Percentiles rank a stretch among this genome's conserved stretches.
phyloP scores from a whole-genome alignment of 2,888 invertebrate genomes.

The Leucoptera coffeella region DNA sequence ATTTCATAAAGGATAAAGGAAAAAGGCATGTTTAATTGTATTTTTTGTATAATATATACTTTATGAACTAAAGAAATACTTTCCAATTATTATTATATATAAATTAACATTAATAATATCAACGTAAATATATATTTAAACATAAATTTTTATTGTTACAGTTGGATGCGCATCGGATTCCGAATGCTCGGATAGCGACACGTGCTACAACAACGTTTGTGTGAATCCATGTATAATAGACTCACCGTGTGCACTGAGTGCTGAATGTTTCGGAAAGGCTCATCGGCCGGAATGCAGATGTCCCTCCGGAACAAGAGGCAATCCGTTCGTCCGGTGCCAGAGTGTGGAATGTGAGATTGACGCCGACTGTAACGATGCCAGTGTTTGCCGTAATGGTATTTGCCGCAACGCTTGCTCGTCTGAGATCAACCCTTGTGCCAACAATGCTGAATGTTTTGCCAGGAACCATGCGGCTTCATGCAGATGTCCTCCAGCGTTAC shows the following conservation, averaged over 20 bases:
- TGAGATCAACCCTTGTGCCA: conserved; percentile 66
- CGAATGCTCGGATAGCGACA: conserved; percentile 74
- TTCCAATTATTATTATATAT: too few species aligned
- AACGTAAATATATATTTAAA: too few species aligned
- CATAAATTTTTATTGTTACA: conserved; percentile 21
- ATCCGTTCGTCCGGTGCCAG: conserved; percentile 73
- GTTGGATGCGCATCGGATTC: conserved; percentile 78
- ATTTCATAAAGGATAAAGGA: too few species aligned
- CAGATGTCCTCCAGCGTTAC: conserved; percentile 73
- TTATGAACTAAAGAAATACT: too few species aligned
- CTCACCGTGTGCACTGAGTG: conserved; percentile 78
- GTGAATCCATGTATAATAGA: conserved; percentile 73
- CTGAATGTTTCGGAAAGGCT: conserved; percentile 74
- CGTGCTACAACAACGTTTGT: conserved; percentile 78
- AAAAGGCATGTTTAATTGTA: too few species aligned
- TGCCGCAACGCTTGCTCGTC: conserved; percentile 75
- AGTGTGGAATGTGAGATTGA: conserved; percentile 73
- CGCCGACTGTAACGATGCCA: conserved; percentile 71
- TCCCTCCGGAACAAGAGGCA: conserved; percentile 68
- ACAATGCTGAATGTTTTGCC: conserved; percentile 75
- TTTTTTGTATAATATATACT: too few species aligned
- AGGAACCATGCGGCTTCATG: conserved; percentile 77
- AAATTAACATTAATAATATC: too few species aligned
- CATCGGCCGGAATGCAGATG: conserved; percentile 80
- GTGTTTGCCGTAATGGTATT: conserved; percentile 64